phyloP scores from a whole-genome alignment of 2,888 invertebrate species.

The Caenorhabditis macrosperma region DNA sequence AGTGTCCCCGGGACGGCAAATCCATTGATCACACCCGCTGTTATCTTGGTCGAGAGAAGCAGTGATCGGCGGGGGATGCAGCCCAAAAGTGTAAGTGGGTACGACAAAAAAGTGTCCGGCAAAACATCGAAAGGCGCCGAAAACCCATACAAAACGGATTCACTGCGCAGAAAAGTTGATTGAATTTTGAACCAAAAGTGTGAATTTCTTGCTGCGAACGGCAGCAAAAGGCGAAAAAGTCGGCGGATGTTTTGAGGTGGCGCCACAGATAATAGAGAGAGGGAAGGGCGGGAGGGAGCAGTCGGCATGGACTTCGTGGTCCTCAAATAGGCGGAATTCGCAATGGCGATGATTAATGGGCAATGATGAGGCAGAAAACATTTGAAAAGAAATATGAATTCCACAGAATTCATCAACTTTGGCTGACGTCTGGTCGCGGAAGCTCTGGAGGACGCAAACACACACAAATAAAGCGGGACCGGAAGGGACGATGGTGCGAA shows the following conservation, averaged over 20 bases:
- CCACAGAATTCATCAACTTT: conserved; percentile 38
- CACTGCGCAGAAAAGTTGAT: conserved; percentile 11
- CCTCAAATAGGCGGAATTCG: conserved; percentile 23
- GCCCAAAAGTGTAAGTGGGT: background rate
- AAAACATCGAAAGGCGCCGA: background rate
- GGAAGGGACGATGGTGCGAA: conserved; percentile 8
- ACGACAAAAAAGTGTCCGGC: background rate
- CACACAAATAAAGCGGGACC: conserved; percentile 21
- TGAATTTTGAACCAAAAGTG: conserved; percentile 24
- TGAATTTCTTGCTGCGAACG: background rate
- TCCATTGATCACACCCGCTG: too few relatives aligned
- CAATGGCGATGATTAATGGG: conserved; percentile 22
- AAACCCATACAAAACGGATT: background rate
- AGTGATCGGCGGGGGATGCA: too few relatives aligned
- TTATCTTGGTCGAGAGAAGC: too few relatives aligned
- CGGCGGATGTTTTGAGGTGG: conserved; percentile 7
- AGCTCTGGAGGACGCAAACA: conserved; percentile 8
- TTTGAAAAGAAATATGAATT: conserved; percentile 36
- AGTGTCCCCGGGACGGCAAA: too few relatives aligned
- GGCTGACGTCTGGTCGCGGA: conserved; percentile 26
- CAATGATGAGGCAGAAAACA: background rate
- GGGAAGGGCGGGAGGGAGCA: background rate
- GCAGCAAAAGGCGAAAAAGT: background rate
- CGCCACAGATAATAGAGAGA: background rate
- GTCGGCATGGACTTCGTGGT: conserved; percentile 20